Evolutionary conservation across 2,113 vertebrate genomes (phyloP).

Genomic region (Anarhynchus alexandrinus): DNA sequence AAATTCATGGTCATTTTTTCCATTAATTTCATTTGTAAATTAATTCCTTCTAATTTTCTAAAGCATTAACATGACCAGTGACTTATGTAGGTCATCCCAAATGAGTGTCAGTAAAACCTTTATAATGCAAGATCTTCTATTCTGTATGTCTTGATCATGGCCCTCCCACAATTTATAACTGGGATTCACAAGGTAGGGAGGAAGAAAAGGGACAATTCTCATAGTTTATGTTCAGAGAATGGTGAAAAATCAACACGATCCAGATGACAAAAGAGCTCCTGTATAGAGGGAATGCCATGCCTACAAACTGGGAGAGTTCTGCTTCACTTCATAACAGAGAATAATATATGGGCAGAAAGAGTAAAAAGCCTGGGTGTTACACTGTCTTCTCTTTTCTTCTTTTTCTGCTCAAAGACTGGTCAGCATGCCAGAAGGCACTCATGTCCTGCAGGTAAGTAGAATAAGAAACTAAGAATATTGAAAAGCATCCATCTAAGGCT

Average conservation of each 20-base stretch:
- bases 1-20: constrained; percentile 1
- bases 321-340: neutral
- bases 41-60: constrained; percentile 27
- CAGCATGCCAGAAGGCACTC: neutral
- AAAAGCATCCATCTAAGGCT: neutral
- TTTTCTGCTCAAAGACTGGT: neutral
- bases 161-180: neutral
- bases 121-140: neutral
- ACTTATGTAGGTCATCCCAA: neutral
- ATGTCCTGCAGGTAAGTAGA: neutral
- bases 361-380: neutral
- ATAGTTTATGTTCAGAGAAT: neutral
- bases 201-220: neutral
- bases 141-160: neutral
- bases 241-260: neutral
- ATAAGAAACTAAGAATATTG: neutral
- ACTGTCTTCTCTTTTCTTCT: neutral
- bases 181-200: neutral
- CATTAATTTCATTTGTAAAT: constrained; percentile 24
- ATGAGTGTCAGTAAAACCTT: neutral
- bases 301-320: neutral
- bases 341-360: neutral
- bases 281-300: neutral
- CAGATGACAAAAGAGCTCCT: neutral
- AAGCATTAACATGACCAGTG: neutral